These are phyloP conservation scores for Drosophila crucigera DNA, from an alignment of 2,888 invertebrate genomes.

Conservation along the genomic window DNA sequence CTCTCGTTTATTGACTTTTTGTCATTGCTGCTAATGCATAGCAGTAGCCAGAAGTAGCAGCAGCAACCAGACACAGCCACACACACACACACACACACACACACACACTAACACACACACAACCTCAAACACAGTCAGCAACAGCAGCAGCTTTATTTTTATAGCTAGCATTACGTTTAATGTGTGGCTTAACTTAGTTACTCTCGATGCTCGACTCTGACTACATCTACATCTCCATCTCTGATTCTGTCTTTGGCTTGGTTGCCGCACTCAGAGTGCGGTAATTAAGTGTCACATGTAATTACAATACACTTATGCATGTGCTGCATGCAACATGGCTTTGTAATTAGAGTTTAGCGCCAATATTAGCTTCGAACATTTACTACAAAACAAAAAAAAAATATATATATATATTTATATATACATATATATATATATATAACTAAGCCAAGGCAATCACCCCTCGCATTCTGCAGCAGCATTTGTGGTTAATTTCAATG, in stretches of 20 bases:
- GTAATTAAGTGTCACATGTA: conserved; percentile 82
- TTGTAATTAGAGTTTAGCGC: conserved; percentile 78
- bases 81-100: conserved; percentile 5
- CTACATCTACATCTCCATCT: conserved; percentile 16
- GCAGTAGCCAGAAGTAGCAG: conserved; percentile 54
- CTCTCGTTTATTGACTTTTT: conserved; percentile 78
- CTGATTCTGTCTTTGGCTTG: conserved; percentile 30
- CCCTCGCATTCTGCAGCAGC: conserved; percentile 16
- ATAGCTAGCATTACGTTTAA: conserved; percentile 76
- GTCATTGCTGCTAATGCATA: conserved; percentile 78
- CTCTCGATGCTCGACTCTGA: conserved; percentile 56
- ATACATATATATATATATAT: background rate
- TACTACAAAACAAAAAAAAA: conserved; percentile 12
- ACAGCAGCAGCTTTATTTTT: conserved; percentile 77
- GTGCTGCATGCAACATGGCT: conserved; percentile 69
- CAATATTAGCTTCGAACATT: conserved; percentile 46
- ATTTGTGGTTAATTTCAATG: conserved; percentile 64
- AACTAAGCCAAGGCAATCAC: conserved; percentile 19
- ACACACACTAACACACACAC: conserved; percentile 8
- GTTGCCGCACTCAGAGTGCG: conserved; percentile 56
- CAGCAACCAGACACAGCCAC: conserved; percentile 25
- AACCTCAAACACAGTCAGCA: conserved; percentile 30
- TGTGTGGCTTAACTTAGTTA: conserved; percentile 78
- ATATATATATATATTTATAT: background rate
- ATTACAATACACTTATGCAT: conserved; percentile 81